Evolutionary conservation across 1,140 invertebrate species (phyloP).

Genomic region (Grapholita molesta): DNA sequence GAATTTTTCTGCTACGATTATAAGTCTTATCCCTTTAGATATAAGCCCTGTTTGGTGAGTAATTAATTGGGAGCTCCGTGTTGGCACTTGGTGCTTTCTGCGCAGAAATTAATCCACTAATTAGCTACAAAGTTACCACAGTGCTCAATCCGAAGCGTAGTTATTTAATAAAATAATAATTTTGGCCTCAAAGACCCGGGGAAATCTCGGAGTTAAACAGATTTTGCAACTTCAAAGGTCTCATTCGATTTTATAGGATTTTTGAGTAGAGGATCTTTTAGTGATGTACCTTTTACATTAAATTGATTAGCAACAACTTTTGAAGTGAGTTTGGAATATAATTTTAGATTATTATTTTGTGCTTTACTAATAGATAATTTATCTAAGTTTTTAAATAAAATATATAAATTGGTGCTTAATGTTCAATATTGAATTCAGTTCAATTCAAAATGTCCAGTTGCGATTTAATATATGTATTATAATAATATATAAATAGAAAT

Average conservation of each 20-base stretch:
- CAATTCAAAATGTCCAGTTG: too few relatives aligned
- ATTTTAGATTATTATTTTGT: background rate
- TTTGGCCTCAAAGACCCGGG: slow-evolving; percentile 4
- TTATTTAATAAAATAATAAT: slow-evolving; percentile 17
- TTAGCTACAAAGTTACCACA: background rate
- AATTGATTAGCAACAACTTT: slow-evolving; percentile 1
- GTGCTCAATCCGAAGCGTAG: background rate
- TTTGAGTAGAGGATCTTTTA: slow-evolving; percentile 25
- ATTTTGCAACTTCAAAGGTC: slow-evolving; percentile 42
- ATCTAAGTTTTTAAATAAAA: too few relatives aligned
- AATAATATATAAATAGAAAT: too few relatives aligned
- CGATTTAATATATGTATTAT: too few relatives aligned
- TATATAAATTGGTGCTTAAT: too few relatives aligned
- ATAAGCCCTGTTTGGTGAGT: background rate
- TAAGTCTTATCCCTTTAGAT: background rate
- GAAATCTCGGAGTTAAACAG: slow-evolving; percentile 34
- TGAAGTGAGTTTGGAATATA: background rate
- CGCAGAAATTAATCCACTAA: slow-evolving; percentile 6
- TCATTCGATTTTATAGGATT: slow-evolving; percentile 38
- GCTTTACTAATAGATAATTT: background rate
- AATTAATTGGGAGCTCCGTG: background rate
- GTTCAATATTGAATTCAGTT: too few relatives aligned
- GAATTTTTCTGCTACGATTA: background rate
- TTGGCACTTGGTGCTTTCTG: background rate
- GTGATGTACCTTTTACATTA: slow-evolving; percentile 25